A percentile compares a stretch with the other conserved stretches of the same genome.
Evolutionary conservation across 2,113 vertebrate species (phyloP).

Genomic region (Cichladusa arquata): DNA sequence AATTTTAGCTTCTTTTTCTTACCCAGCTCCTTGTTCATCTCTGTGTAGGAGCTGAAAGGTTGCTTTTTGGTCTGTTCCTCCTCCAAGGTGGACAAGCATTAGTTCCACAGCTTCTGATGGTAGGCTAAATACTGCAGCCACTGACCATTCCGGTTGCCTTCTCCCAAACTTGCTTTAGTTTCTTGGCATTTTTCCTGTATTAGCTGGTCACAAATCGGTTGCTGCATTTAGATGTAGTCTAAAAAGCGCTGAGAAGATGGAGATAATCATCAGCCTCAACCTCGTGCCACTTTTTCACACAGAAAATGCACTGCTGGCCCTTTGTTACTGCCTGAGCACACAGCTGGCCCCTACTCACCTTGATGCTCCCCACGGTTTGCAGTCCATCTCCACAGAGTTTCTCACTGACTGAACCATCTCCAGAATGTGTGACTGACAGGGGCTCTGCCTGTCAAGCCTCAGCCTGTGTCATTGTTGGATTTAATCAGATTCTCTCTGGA

Average conservation of each 20-base stretch:
- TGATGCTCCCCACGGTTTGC: not conserved
- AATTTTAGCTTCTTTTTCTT: not conserved
- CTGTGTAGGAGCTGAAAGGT: not conserved
- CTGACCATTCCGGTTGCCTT: not conserved
- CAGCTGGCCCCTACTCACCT: not conserved
- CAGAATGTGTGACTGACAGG: not conserved
- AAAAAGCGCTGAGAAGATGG: not conserved
- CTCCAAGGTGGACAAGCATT: not conserved
- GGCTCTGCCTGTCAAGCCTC: not conserved
- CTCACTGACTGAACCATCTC: not conserved
- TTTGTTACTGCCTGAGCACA: not conserved
- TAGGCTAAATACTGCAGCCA: not conserved
- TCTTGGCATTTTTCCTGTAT: not conserved
- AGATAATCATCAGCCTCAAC: not conserved
- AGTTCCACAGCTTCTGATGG: not conserved
- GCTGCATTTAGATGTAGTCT: not conserved
- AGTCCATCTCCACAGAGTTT: not conserved
- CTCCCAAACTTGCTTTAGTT: not conserved
- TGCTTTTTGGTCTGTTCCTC: not conserved
- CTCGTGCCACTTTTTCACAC: rapidly evolving
- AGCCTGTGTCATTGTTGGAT: not conserved
- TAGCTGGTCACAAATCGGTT: not conserved
- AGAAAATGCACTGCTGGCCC: not conserved
- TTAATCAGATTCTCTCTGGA: not conserved
- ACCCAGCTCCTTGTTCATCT: not conserved